These are phyloP conservation scores for Etheostoma cragini DNA, from an alignment of 2,113 vertebrate genomes.

Conservation along the genomic window DNA sequence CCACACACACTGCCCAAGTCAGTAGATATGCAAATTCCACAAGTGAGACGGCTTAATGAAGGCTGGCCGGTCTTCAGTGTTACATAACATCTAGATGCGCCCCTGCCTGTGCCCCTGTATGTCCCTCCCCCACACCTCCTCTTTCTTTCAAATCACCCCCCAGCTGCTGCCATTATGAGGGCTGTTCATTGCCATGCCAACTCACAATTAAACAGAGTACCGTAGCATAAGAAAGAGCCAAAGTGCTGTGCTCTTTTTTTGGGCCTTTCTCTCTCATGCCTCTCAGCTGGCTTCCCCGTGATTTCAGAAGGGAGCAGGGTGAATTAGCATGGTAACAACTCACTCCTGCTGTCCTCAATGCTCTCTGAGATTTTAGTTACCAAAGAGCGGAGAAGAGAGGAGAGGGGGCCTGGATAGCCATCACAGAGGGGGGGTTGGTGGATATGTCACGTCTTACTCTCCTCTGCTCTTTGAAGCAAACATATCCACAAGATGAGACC, in stretches of 20 bases:
- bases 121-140: constrained; percentile 26
- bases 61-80: constrained; percentile 48
- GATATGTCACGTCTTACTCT: constrained; percentile 52
- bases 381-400: constrained; percentile 16
- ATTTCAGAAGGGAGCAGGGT: constrained; percentile 47
- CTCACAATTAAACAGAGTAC: constrained; percentile 60
- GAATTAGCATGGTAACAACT: constrained; percentile 66
- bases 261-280: constrained; percentile 23
- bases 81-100: constrained; percentile 68
- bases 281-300: constrained; percentile 47
- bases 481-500: constrained; percentile 43
- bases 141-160: constrained; percentile 66
- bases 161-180: constrained; percentile 73
- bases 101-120: constrained; percentile 52
- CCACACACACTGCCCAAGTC: constrained; percentile 48
- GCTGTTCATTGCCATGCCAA: constrained; percentile 75
- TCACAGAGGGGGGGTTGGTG: constrained; percentile 33
- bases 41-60: constrained; percentile 47
- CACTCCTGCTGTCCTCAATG: constrained; percentile 43
- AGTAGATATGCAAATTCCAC: constrained; percentile 65
- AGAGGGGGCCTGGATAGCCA: constrained; percentile 5
- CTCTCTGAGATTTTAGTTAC: constrained; percentile 46
- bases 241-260: constrained; percentile 43
- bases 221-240: constrained; percentile 58
- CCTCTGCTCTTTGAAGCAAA: constrained; percentile 42